These are phyloP conservation scores for Drosophila ambigua DNA, from an alignment of 1,140 invertebrate genomes.

Conservation along the genomic window DNA sequence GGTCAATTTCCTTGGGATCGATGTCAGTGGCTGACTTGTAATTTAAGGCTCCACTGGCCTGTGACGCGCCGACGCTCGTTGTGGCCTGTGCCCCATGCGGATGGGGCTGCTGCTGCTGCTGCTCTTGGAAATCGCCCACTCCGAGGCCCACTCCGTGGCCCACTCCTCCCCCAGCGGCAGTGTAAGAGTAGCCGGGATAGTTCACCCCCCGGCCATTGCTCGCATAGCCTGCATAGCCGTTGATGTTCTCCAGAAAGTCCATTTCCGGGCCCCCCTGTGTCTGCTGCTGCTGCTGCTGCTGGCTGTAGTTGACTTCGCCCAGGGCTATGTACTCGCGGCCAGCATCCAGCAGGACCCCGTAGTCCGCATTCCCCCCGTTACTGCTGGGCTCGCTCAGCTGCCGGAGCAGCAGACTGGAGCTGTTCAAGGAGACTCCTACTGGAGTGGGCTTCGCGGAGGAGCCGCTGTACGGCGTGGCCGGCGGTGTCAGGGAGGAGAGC, in stretches of 20 bases:
- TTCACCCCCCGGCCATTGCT: constrained; percentile 21
- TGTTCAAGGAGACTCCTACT: constrained; percentile 20
- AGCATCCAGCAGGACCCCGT: constrained; percentile 65
- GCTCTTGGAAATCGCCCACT: constrained; percentile 18
- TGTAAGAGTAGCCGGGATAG: constrained; percentile 52
- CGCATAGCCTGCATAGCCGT: constrained; percentile 52
- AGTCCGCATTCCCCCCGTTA: constrained; percentile 38
- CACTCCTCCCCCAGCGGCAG: constrained; percentile 21
- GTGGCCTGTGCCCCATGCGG: neutral
- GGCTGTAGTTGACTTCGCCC: constrained; percentile 60
- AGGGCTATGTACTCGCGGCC: constrained; percentile 70
- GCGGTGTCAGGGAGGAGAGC: constrained; percentile 75
- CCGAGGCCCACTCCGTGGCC: no score
- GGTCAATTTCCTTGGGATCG: constrained; percentile 83
- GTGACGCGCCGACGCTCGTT: constrained; percentile 40
- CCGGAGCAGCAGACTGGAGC: constrained; percentile 54
- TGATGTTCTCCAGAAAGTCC: constrained; percentile 71
- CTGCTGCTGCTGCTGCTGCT: constrained; percentile 14
- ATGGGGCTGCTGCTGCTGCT: constrained; percentile 13
- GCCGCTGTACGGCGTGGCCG: constrained; percentile 73
- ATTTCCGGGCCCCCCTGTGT: constrained; percentile 48
- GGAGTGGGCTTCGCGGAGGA: constrained; percentile 16
- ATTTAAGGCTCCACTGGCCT: constrained; percentile 79
- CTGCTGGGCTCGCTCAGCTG: constrained; percentile 64
- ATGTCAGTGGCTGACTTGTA: constrained; percentile 71